Percentiles rank a stretch among this genome's conserved stretches.
These are phyloP conservation scores for Drosophila pectinifera DNA, from an alignment of 1,140 invertebrate genomes.

Conservation along the genomic window DNA sequence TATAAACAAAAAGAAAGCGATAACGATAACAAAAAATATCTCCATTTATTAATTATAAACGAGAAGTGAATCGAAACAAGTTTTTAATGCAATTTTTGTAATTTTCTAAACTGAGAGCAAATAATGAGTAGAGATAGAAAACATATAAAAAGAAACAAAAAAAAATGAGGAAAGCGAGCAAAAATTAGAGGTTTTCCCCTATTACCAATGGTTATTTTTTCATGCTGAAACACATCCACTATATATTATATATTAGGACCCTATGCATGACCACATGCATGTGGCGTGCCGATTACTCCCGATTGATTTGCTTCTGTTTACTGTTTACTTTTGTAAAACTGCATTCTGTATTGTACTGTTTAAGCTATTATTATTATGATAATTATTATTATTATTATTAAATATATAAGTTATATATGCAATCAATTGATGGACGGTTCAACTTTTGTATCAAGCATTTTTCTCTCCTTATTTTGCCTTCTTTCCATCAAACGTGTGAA, in stretches of 20 bases:
- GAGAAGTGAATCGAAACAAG: conserved; percentile 40
- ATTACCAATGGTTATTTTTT: conserved; percentile 37
- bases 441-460: conserved; percentile 47
- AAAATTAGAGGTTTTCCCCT: conserved; percentile 11
- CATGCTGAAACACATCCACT: conserved; percentile 53
- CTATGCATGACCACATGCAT: too few species aligned
- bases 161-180: conserved; percentile 2
- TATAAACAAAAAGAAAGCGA: conserved; percentile 4
- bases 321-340: conserved; percentile 50
- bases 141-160: conserved; percentile 5
- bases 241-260: conserved; percentile 37
- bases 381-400: conserved; percentile 67
- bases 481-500: conserved; percentile 19
- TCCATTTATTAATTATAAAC: conserved; percentile 42
- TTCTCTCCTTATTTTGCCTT: background rate
- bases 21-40: conserved; percentile 30
- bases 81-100: conserved; percentile 56
- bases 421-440: conserved; percentile 61
- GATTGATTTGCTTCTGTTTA: conserved; percentile 41
- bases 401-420: conserved; percentile 78
- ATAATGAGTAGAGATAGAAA: conserved; percentile 29
- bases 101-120: conserved; percentile 51
- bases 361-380: conserved; percentile 77
- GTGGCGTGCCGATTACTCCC: conserved; percentile 25
- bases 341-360: conserved; percentile 77